Conservation (phyloP, 2,113 vertebrate genomes). For the Phaetusa simplex region DNA sequence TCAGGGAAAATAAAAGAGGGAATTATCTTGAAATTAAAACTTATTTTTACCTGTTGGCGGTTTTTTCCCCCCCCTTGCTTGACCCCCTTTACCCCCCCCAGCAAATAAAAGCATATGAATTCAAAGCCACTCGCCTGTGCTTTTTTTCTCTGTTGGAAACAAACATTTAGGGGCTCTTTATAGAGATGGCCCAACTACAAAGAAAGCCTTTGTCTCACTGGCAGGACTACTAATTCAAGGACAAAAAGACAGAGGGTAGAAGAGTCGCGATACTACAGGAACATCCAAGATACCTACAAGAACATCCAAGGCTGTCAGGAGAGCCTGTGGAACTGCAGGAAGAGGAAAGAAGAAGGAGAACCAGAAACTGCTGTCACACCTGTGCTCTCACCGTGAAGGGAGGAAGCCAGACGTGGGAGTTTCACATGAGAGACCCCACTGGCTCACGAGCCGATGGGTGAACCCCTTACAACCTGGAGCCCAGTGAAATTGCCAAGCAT, state of each 20-base stretch:
- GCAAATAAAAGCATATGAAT: not conserved
- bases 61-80: not conserved
- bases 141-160: not conserved
- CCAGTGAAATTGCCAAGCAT: not conserved
- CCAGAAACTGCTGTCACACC: not conserved
- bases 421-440: not conserved
- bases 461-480: not conserved
- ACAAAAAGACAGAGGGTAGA: not conserved
- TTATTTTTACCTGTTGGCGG: not conserved
- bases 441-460: rapidly evolving
- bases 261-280: not conserved
- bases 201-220: not conserved
- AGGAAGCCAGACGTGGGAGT: not conserved
- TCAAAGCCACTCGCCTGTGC: not conserved
- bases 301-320: not conserved
- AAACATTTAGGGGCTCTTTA: not conserved
- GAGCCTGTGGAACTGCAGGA: not conserved
- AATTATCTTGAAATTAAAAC: not conserved
- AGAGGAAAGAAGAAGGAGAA: not conserved
- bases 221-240: not conserved
- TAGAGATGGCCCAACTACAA: not conserved
- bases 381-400: not conserved
- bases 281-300: not conserved
- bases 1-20: not conserved
- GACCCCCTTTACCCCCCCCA: not conserved